Percentiles rank a stretch among this genome's conserved stretches.
phyloP scores from a whole-genome alignment of 2,888 invertebrate species.

The Netelia inedita region DNA sequence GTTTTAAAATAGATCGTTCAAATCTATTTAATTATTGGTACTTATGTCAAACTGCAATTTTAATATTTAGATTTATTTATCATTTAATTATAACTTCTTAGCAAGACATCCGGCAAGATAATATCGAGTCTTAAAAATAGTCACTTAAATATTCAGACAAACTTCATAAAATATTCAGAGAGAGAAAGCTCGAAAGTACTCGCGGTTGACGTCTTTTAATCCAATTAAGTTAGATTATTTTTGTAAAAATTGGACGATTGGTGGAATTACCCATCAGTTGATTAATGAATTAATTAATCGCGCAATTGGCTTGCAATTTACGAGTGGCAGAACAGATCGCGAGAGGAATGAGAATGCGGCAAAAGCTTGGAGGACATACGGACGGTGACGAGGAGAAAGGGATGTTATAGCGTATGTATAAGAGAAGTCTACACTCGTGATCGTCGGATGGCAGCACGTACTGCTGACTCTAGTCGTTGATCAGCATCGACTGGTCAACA shows the following conservation, averaged over 20 bases:
- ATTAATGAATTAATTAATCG: background rate
- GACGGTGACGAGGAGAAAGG: background rate
- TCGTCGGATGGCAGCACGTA: constrained; percentile 61
- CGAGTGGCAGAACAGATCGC: background rate
- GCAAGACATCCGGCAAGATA: too few relatives aligned
- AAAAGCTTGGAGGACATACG: background rate
- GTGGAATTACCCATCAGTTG: too few relatives aligned
- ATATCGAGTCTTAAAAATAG: too few relatives aligned
- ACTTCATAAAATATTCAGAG: too few relatives aligned
- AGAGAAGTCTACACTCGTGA: constrained; percentile 40
- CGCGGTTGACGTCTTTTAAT: too few relatives aligned
- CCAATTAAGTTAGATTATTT: too few relatives aligned
- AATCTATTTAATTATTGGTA: background rate
- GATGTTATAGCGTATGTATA: background rate
- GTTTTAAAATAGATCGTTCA: background rate
- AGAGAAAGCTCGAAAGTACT: too few relatives aligned
- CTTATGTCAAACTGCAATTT: too few relatives aligned
- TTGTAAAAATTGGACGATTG: too few relatives aligned
- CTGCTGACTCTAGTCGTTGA: constrained; percentile 66
- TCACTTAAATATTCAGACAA: too few relatives aligned
- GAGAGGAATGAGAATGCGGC: constrained; percentile 15
- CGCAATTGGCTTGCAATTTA: background rate
- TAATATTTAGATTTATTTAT: too few relatives aligned
- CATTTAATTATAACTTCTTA: too few relatives aligned
- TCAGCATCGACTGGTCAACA: constrained; percentile 67